phyloP scores from a whole-genome alignment of 2,888 invertebrate species.

The Nemotelus pantherinus region DNA sequence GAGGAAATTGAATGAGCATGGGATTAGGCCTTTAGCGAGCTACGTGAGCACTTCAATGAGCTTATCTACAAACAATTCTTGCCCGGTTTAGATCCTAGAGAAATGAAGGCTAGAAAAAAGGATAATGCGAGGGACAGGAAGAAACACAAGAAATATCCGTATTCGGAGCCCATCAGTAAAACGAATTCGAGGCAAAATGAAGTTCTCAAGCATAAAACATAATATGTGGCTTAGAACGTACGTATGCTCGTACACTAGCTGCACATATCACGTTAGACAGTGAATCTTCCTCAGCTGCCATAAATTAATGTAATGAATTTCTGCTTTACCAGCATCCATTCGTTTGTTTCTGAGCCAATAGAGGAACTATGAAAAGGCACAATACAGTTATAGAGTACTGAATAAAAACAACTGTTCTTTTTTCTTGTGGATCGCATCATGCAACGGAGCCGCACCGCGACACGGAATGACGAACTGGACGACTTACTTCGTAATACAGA shows the following conservation, averaged over 20 bases:
- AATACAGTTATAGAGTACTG: no score
- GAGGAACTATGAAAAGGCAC: no score
- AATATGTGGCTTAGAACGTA: background rate
- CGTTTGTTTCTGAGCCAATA: no score
- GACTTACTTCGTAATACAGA: background rate
- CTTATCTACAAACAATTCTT: constrained; percentile 3
- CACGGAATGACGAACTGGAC: no score
- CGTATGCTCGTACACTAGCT: background rate
- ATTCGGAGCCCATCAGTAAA: background rate
- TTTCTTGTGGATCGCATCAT: no score
- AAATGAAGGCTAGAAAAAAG: background rate
- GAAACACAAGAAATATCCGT: background rate
- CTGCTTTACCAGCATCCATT: background rate
- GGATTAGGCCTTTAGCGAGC: constrained; percentile 22
- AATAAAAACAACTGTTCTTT: no score
- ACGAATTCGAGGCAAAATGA: background rate
- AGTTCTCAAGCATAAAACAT: constrained; percentile 9
- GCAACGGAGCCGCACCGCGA: no score
- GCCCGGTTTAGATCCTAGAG: background rate
- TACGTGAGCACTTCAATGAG: constrained; percentile 21
- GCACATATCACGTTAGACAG: background rate
- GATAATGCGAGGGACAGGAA: background rate
- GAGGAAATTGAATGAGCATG: constrained; percentile 11
- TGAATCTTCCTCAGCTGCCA: background rate
- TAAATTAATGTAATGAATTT: constrained; percentile 20